These are phyloP conservation scores for Meteorus sp. DNA, from an alignment of 1,140 invertebrate species.

Conservation along the genomic window DNA sequence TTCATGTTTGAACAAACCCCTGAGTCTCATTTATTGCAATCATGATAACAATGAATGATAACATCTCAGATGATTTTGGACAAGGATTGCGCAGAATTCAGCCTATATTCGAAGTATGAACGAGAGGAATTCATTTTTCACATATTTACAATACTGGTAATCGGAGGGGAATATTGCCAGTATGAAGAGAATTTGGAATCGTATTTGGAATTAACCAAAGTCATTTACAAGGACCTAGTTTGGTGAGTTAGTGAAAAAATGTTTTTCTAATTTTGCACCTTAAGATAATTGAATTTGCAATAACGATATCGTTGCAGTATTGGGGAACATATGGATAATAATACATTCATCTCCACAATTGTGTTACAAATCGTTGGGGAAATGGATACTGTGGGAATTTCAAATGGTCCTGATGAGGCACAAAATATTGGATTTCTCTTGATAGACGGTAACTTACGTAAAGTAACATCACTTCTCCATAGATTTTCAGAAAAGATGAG, in stretches of 20 bases:
- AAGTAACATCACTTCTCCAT: constrained; percentile 49
- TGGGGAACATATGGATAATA: constrained; percentile 33
- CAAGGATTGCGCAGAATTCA: constrained; percentile 58
- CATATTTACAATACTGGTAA: constrained; percentile 63
- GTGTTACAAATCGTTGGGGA: constrained; percentile 53
- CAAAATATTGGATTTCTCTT: constrained; percentile 59
- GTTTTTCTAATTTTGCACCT: constrained; percentile 12
- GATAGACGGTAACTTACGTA: constrained; percentile 42
- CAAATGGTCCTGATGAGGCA: constrained; percentile 40
- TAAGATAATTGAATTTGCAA: constrained; percentile 49
- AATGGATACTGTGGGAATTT: constrained; percentile 45
- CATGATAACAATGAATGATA: constrained; percentile 12
- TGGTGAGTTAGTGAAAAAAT: constrained; percentile 50
- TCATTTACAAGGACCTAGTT: constrained; percentile 66
- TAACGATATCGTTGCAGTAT: too few species aligned
- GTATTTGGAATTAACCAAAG: constrained; percentile 62
- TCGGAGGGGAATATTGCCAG: constrained; percentile 67
- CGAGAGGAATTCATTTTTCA: constrained; percentile 64
- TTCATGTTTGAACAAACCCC: too few species aligned
- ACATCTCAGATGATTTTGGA: constrained; percentile 60
- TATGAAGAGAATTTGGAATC: constrained; percentile 64
- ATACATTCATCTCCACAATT: constrained; percentile 47
- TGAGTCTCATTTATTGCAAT: too few species aligned
- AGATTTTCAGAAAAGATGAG: too few species aligned
- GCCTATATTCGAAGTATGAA: constrained; percentile 57